Conservation (phyloP, 2,113 vertebrate species). For the Poeciliopsis retropinna region DNA sequence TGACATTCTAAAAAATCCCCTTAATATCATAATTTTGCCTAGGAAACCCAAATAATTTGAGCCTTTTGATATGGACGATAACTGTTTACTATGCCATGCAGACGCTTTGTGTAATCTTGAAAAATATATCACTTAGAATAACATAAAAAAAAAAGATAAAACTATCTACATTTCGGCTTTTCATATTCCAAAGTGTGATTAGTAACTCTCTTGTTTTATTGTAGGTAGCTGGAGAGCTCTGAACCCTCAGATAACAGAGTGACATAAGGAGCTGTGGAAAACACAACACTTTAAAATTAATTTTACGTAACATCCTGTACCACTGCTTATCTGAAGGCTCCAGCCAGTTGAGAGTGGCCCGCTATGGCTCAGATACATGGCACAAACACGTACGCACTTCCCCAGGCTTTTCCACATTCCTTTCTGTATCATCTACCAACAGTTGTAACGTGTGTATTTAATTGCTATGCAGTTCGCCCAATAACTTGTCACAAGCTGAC, state of each 20-base stretch:
- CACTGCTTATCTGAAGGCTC: constrained; percentile 68
- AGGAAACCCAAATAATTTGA: too few species aligned
- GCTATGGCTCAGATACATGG: too few species aligned
- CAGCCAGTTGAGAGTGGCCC: constrained; percentile 65
- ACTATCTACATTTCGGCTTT: constrained; percentile 42
- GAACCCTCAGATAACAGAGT: constrained; percentile 71
- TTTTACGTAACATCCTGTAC: too few species aligned
- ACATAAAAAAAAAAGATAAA: constrained; percentile 7
- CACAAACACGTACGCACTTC: not conserved
- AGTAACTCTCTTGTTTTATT: constrained; percentile 79
- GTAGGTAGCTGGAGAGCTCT: constrained; percentile 66
- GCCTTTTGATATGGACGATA: too few species aligned
- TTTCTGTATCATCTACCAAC: not conserved
- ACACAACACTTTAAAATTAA: constrained; percentile 60
- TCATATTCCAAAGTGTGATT: constrained; percentile 73
- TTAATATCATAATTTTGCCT: too few species aligned
- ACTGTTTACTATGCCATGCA: too few species aligned
- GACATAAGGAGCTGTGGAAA: constrained; percentile 54
- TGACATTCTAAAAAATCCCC: too few species aligned
- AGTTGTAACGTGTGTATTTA: not conserved
- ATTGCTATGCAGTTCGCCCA: too few species aligned
- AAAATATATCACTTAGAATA: not conserved
- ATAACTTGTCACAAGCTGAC: too few species aligned
- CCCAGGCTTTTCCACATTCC: not conserved
- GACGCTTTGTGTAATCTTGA: not conserved